These are phyloP conservation scores for Lepidotrigona ventralis DNA, from an alignment of 1,140 invertebrate genomes.

Conservation along the genomic window DNA sequence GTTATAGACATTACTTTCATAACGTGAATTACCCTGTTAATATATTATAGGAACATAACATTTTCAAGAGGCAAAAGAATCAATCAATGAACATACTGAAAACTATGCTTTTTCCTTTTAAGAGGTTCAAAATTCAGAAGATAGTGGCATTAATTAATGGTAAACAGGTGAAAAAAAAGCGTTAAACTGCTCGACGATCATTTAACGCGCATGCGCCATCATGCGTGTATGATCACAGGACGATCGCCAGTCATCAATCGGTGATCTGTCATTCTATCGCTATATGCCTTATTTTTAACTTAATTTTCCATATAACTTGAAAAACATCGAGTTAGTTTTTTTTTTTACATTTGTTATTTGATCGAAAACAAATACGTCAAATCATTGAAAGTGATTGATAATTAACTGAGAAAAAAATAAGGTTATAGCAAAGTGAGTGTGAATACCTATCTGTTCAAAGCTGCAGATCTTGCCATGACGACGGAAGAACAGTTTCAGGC, in stretches of 20 bases:
- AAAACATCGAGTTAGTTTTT: background rate
- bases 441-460: slow-evolving; percentile 17
- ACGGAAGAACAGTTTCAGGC: slow-evolving; percentile 91
- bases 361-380: background rate
- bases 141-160: too few relatives aligned
- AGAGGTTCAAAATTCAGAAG: too few relatives aligned
- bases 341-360: background rate
- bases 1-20: background rate
- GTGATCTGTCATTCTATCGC: slow-evolving; percentile 48
- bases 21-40: too few relatives aligned
- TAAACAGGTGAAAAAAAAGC: slow-evolving; percentile 5
- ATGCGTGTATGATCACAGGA: slow-evolving; percentile 14
- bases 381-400: background rate
- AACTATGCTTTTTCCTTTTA: background rate
- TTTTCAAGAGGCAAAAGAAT: background rate
- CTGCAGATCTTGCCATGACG: slow-evolving; percentile 81
- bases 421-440: slow-evolving; percentile 2
- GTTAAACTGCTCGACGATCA: slow-evolving; percentile 26
- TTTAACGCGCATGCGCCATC: slow-evolving; percentile 36
- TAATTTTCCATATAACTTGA: background rate
- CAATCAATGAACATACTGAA: background rate
- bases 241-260: slow-evolving; percentile 57
- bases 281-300: background rate
- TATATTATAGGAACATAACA: background rate
- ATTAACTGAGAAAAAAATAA: background rate